A percentile compares a stretch with the other conserved stretches of the same genome.
Evolutionary conservation across 2,113 vertebrate genomes (phyloP).

Genomic region (Eptatretus burgeri): DNA sequence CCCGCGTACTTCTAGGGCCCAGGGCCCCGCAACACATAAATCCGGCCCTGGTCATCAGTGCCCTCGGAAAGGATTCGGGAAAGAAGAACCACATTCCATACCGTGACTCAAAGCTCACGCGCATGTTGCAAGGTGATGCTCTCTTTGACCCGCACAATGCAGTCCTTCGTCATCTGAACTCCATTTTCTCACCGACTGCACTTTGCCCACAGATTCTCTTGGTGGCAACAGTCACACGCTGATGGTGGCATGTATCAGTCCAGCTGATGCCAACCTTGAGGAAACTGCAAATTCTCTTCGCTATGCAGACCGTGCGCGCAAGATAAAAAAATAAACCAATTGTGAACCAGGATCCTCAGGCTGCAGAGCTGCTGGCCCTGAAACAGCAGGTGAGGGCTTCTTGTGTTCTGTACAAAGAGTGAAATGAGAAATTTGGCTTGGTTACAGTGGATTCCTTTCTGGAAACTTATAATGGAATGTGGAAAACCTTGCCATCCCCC

Average conservation of each 20-base stretch:
- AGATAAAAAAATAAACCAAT: conserved; percentile 91
- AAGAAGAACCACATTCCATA: conserved; percentile 64
- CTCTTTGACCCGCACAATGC: not conserved
- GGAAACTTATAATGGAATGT: too few relatives aligned
- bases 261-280: conserved; percentile 77
- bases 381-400: too few relatives aligned
- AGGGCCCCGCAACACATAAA: too few relatives aligned
- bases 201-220: conserved; percentile 33
- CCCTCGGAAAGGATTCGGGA: conserved; percentile 63
- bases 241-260: conserved; percentile 84
- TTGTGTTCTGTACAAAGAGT: too few relatives aligned
- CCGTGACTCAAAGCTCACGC: conserved; percentile 74
- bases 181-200: not conserved
- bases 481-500: too few relatives aligned
- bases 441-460: too few relatives aligned
- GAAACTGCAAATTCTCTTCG: conserved; percentile 76
- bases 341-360: conserved; percentile 40
- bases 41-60: conserved; percentile 95
- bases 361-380: too few relatives aligned
- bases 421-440: too few relatives aligned
- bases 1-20: too few relatives aligned
- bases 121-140: conserved; percentile 49
- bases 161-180: not conserved
- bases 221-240: conserved; percentile 87
- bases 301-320: conserved; percentile 82